Evolutionary conservation across 2,888 invertebrate species (phyloP), one percentile per base, ranked within the genome.

Genomic region (Anarsia innoxiella): DNA sequence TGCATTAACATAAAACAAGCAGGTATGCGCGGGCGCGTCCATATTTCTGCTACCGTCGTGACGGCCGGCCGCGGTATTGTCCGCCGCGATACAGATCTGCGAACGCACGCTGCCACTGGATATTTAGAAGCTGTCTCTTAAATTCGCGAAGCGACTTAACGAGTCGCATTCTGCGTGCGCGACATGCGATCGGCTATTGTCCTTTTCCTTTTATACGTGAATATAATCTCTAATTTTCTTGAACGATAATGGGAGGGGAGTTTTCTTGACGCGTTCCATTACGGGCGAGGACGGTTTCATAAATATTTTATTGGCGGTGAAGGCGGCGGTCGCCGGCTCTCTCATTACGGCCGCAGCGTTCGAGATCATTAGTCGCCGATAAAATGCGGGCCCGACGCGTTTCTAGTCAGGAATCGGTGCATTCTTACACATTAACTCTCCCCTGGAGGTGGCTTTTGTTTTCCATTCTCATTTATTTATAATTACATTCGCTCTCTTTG

Each of bases 1-100:
- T 54, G 65, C 77, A 84, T 84, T 83, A 77, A 79, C 83, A 84
- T 84, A 84, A 80, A 84, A 80, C 82, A 80, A 73, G 78, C 58
- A 58, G 66, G 70, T 66, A 62, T 60, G 73, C n/a, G 73, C 69
- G 62, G 59, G 58, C 57, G 60, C 69, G 70, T 79, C 82, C 80
- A 83, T 83, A 83, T 80, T 80, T 78, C 75, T 74, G 76, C 70
- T 66, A 65, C 66, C 71, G 72, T 73, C 83, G 82, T 80, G 82
- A 80, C 76, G 82, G 46, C 45, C 63, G 64, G 64, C 59, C 59
- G 63, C 77, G 76, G 77, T 76, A 79, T 79, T 80, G 82, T 80
- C 76, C 76, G 67, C 27, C 62, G 66, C 74, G 83, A 84, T 84
- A 83, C 79, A 59, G 77, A 84, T 83, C 79, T 72, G 58, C 53